Evolutionary conservation across 1,140 invertebrate genomes (phyloP), one percentile per base, ranked within the genome.

Genomic region (Heliothis subflexa): DNA sequence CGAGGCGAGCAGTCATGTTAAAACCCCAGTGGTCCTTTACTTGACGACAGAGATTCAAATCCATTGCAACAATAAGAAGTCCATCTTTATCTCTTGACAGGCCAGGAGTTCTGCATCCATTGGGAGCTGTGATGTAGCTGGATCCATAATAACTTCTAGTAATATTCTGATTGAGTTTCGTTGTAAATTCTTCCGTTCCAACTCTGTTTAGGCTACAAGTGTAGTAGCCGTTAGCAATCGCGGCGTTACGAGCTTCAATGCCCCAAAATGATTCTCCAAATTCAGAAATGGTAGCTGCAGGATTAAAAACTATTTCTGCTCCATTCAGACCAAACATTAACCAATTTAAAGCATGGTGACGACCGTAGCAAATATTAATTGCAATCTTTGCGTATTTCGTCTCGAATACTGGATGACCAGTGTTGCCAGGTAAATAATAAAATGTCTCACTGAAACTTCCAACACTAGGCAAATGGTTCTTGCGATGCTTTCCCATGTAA

Each of bases 231-330:
- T 99, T 99, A 0, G 99, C 98, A 77, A 99, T 97, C 0, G 99
- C 99, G 3, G 99, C 99, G 95, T 97, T 98, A 80, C 99, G 95
- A 0, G 99, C 99, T 95, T 99, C 99, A 79, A 99, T 97, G 7
- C 97, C 95, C 99, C 99, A 99, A 80, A 99, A 94, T 0, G 99
- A 98, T 95, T 99, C 99, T 90, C 99, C 99, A 71, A 97, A 96
- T 78, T 95, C 94, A 2, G 89, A 64, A 77, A 98, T 97, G 5
- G 99, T 99, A 11, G 99, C 99, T 4, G 98, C 98, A 9, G 99
- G 99, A 95, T 99, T 99, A 90, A 99, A 99, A 0, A 99, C 99
- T 62, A 99, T 99, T 95, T 99, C 99, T 5, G 99, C 99, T 21
- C 98, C 98, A 94, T 99, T 99, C 1, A 99, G 86, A 0, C 97